phyloP scores from a whole-genome alignment of 1,140 invertebrate genomes.

The Andrena cerasifolii region DNA sequence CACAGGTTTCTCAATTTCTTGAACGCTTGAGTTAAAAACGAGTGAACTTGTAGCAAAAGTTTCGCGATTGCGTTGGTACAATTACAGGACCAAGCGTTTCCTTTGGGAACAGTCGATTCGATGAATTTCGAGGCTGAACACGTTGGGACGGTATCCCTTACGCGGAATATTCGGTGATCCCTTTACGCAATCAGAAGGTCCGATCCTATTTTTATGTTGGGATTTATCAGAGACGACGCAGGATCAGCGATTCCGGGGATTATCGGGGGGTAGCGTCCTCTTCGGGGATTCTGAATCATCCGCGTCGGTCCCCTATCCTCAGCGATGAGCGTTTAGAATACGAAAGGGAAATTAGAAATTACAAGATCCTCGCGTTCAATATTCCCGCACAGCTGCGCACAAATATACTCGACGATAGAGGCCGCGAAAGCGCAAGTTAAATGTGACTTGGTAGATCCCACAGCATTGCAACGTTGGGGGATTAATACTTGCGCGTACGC shows the following conservation, averaged over 20 bases:
- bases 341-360: slow-evolving; percentile 17
- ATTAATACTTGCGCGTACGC: slow-evolving; percentile 13
- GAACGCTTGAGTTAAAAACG: too few relatives aligned
- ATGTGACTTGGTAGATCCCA: background rate
- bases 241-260: slow-evolving; percentile 22
- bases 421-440: background rate
- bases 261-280: background rate
- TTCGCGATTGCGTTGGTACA: too few relatives aligned
- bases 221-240: slow-evolving; percentile 11
- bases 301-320: slow-evolving; percentile 12
- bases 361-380: background rate
- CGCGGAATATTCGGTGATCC: background rate
- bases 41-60: too few relatives aligned
- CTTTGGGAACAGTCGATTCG: too few relatives aligned
- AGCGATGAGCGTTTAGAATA: background rate
- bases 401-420: background rate
- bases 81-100: too few relatives aligned
- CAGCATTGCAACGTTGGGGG: too few relatives aligned
- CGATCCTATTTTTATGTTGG: slow-evolving; percentile 40
- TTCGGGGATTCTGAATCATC: slow-evolving; percentile 1
- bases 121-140: background rate
- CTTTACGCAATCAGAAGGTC: background rate
- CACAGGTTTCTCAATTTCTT: too few relatives aligned
- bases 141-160: background rate
- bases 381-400: background rate